Conservation (phyloP, 2,797 vertebrate genomes). For the Poeciliopsis turneri region DNA sequence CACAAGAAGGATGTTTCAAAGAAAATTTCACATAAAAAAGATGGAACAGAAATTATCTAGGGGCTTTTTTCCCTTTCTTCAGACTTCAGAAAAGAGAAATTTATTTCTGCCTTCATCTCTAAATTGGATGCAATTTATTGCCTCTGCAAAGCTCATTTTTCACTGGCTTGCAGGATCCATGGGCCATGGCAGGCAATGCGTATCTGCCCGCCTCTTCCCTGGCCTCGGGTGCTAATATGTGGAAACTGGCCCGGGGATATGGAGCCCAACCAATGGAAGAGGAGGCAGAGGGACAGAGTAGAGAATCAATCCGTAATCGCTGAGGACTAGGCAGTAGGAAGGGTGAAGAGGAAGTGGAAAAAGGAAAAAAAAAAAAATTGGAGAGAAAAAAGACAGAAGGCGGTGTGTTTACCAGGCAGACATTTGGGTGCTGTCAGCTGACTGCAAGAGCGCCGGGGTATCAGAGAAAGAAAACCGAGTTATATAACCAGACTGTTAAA, state of each 20-base stretch:
- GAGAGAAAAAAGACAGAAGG: slow-evolving; percentile 65
- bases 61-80: slow-evolving; percentile 76
- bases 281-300: slow-evolving; percentile 74
- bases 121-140: slow-evolving; percentile 91
- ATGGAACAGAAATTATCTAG: slow-evolving; percentile 78
- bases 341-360: slow-evolving; percentile 50
- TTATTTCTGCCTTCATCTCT: slow-evolving; percentile 89
- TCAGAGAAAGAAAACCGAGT: slow-evolving; percentile 73
- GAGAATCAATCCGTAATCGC: slow-evolving; percentile 83
- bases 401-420: slow-evolving; percentile 77
- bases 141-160: slow-evolving; percentile 88
- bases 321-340: slow-evolving; percentile 64
- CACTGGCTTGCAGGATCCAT: slow-evolving; percentile 81
- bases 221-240: slow-evolving; percentile 85
- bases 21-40: slow-evolving; percentile 77
- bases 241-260: slow-evolving; percentile 82
- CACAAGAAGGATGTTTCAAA: slow-evolving; percentile 80
- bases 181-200: slow-evolving; percentile 82
- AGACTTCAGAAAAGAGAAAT: slow-evolving; percentile 86
- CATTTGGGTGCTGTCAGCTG: slow-evolving; percentile 78
- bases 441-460: slow-evolving; percentile 75
- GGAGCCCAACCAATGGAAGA: slow-evolving; percentile 79
- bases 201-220: slow-evolving; percentile 81
- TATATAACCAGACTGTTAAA: slow-evolving; percentile 79
- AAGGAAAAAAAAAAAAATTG: slow-evolving; percentile 24